Conservation (phyloP, 2,888 invertebrate species). For the Idaea biselata region DNA sequence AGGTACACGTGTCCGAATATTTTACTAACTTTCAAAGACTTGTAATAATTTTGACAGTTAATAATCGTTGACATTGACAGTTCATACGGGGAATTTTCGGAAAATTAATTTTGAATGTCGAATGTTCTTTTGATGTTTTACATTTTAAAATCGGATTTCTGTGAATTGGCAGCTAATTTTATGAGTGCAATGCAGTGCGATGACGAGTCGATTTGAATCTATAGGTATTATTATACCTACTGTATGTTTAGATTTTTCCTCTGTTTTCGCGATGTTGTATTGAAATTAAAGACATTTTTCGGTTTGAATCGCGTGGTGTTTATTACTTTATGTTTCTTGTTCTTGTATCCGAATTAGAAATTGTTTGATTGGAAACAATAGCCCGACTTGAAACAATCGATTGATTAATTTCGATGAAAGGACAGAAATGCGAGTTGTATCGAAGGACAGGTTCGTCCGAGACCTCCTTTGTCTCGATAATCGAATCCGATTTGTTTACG, state of each 20-base stretch:
- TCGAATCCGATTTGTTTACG: slow-evolving; percentile 27
- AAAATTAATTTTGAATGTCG: slow-evolving; percentile 1
- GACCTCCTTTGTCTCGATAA: slow-evolving; percentile 21
- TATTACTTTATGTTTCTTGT: background rate
- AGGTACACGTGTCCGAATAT: background rate
- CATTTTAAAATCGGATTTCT: background rate
- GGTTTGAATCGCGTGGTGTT: too few relatives aligned
- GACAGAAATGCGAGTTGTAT: slow-evolving; percentile 17
- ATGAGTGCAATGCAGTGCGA: background rate
- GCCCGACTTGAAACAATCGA: background rate
- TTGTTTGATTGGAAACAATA: background rate
- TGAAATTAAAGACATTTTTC: too few relatives aligned
- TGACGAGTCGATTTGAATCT: background rate
- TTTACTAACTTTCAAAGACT: slow-evolving; percentile 9
- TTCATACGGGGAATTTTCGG: background rate
- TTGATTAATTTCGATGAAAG: slow-evolving; percentile 22
- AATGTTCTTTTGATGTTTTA: background rate
- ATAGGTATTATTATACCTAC: background rate
- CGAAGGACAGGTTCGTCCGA: slow-evolving; percentile 18
- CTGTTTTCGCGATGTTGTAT: too few relatives aligned
- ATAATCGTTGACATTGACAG: slow-evolving; percentile 17
- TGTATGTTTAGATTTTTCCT: too few relatives aligned
- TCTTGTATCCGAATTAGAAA: background rate
- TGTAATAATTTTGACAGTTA: slow-evolving; percentile 13
- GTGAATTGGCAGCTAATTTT: background rate